A percentile compares a stretch with the other conserved stretches of the same genome.
These are phyloP conservation scores for Menidia menidia DNA, from an alignment of 2,797 vertebrate species.

Conservation along the genomic window DNA sequence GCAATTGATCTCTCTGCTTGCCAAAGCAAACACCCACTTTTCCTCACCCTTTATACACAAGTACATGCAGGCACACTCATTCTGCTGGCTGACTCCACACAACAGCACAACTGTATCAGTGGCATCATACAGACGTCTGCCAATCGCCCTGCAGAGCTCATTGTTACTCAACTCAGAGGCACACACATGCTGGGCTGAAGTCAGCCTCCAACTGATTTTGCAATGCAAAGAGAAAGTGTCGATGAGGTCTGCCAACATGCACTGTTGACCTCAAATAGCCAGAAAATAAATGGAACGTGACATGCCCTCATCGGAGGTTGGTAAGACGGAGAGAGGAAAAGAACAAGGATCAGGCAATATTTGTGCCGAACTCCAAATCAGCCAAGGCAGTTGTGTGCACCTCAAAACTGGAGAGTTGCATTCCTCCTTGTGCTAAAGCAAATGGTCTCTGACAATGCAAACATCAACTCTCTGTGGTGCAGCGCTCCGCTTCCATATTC, in stretches of 20 bases:
- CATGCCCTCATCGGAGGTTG: conserved; percentile 24
- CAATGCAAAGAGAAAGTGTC: conserved; percentile 61
- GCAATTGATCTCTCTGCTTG: conserved; percentile 57
- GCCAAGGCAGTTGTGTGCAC: conserved; percentile 15
- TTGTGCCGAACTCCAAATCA: conserved; percentile 25
- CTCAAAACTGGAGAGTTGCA: conserved; percentile 6
- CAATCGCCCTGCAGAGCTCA: conserved; percentile 64
- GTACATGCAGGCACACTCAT: conserved; percentile 34
- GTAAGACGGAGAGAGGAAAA: conserved; percentile 14
- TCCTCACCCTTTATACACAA: conserved; percentile 48
- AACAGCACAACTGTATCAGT: conserved; percentile 66
- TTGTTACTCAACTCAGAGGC: conserved; percentile 59
- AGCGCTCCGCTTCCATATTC: conserved; percentile 11
- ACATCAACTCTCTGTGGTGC: conserved; percentile 13
- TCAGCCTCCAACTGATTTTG: conserved; percentile 55
- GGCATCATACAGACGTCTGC: conserved; percentile 64
- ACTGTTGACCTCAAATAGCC: conserved; percentile 56
- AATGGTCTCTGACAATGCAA: conserved; percentile 47
- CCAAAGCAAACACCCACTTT: conserved; percentile 65
- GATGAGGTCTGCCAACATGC: conserved; percentile 58
- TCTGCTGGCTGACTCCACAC: conserved; percentile 61
- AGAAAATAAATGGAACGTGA: conserved; percentile 59
- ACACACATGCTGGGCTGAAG: conserved; percentile 43
- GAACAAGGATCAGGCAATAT: conserved; percentile 42
- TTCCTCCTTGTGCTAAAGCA: conserved; percentile 28